These are phyloP conservation scores for Pseudorasbora parva DNA, from an alignment of 2,113 vertebrate species.

Conservation along the genomic window DNA sequence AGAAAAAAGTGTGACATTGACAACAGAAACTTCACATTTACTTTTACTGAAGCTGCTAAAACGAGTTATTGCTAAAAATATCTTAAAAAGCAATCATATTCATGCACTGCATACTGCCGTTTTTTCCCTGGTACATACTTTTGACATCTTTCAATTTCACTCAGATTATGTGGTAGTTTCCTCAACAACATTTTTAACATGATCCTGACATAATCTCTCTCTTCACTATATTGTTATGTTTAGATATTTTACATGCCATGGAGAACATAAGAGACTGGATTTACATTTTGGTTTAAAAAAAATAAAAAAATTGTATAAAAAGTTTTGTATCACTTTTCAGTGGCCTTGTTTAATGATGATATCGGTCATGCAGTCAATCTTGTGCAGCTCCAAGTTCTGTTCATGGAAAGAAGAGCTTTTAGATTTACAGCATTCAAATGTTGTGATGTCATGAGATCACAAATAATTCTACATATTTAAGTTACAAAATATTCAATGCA, in stretches of 20 bases:
- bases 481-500: not conserved
- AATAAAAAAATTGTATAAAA: not conserved
- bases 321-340: conserved; percentile 52
- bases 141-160: not conserved
- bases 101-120: not conserved
- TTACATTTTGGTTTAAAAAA: not conserved
- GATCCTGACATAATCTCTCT: not conserved
- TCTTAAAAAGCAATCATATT: conserved; percentile 6
- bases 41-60: conserved; percentile 6
- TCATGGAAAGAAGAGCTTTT: conserved; percentile 29
- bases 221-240: not conserved
- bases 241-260: not conserved
- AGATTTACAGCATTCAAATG: not conserved
- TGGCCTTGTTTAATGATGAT: conserved; percentile 79
- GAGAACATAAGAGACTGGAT: not conserved
- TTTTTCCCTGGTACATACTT: not conserved
- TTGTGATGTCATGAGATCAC: not conserved
- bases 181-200: conserved; percentile 21
- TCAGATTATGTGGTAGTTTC: not conserved
- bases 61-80: not conserved
- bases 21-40: not conserved
- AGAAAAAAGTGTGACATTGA: not conserved
- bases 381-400: conserved; percentile 79
- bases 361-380: conserved; percentile 80
- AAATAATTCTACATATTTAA: not conserved